Evolutionary conservation across 2,888 invertebrate species (phyloP).

Genomic region (Lapara coniferarum): DNA sequence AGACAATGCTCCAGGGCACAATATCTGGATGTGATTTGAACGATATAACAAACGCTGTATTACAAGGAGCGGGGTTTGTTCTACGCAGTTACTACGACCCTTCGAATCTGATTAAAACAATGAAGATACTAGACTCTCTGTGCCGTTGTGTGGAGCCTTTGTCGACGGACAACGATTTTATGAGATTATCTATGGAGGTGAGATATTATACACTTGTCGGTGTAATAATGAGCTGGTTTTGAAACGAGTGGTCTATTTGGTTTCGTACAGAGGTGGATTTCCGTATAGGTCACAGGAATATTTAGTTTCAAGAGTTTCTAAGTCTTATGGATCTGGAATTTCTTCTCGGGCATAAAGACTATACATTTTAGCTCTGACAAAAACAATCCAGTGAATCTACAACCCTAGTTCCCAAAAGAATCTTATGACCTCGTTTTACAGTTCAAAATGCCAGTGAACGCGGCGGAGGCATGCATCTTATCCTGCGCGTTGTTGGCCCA

Average conservation of each 20-base stretch:
- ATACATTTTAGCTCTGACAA: no score
- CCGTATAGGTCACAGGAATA: no score
- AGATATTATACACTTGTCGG: not conserved
- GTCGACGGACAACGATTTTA: conserved; percentile 35
- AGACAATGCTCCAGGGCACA: conserved; percentile 36
- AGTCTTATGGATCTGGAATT: no score
- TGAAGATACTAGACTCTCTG: conserved; percentile 40
- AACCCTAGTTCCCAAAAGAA: no score
- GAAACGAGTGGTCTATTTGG: not conserved
- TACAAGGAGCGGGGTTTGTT: conserved; percentile 47
- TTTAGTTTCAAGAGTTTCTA: no score
- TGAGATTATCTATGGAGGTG: conserved; percentile 43
- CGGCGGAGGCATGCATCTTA: conserved; percentile 46
- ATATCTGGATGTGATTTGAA: conserved; percentile 41
- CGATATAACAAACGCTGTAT: conserved; percentile 47
- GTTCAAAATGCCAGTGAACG: conserved; percentile 46
- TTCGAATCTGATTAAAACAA: conserved; percentile 35
- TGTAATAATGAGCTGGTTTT: not conserved
- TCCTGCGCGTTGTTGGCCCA: conserved; percentile 42
- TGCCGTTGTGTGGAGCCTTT: conserved; percentile 41
- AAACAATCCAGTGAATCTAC: no score
- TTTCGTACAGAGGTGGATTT: not conserved
- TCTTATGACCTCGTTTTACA: conserved; percentile 29
- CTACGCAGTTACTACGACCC: conserved; percentile 38
- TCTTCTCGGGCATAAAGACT: no score